Evolutionary conservation across 2,113 vertebrate species (phyloP).

Genomic region (Cygnus atratus): DNA sequence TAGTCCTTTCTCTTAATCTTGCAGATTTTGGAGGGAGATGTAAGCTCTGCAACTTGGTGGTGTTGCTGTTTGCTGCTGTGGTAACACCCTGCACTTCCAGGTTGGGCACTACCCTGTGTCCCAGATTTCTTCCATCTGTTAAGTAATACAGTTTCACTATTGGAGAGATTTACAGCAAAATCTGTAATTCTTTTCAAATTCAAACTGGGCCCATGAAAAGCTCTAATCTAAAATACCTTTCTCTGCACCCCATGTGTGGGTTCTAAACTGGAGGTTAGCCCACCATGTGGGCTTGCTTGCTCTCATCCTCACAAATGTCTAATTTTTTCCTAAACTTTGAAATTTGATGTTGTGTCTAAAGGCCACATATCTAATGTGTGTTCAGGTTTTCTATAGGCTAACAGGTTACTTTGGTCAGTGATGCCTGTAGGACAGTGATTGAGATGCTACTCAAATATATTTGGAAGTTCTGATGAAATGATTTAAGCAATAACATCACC

Average conservation of each 20-base stretch:
- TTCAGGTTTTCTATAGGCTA: background rate
- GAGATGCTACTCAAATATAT: background rate
- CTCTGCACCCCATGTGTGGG: background rate
- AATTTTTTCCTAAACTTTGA: background rate
- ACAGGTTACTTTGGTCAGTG: background rate
- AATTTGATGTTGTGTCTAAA: background rate
- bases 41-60: background rate
- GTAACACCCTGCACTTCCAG: background rate
- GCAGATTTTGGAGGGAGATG: background rate
- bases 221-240: background rate
- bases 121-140: background rate
- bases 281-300: rapidly evolving
- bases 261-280: background rate
- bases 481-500: background rate
- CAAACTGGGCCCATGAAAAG: background rate
- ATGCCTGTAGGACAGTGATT: background rate
- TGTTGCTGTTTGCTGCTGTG: background rate
- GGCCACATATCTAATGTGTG: background rate
- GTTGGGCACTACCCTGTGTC: background rate
- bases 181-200: background rate
- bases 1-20: background rate
- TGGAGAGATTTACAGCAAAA: background rate
- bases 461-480: background rate
- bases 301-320: background rate
- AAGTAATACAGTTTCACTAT: background rate